Conservation (phyloP, 2,888 invertebrate species). For the Amphiduros pacificus region DNA sequence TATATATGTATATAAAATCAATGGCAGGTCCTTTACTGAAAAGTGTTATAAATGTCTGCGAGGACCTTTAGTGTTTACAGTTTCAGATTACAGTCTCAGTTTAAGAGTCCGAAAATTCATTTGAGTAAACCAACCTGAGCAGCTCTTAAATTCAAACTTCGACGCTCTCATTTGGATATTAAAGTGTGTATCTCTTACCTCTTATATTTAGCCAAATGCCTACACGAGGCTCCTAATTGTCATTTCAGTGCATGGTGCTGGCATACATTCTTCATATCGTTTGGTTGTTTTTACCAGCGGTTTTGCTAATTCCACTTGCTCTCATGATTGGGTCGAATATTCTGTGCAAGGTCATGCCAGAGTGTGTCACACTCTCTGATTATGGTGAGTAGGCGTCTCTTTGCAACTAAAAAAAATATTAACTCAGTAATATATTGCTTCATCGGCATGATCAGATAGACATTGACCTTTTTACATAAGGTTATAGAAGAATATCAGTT, state of each 20-base stretch:
- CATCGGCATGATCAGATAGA: too few species aligned
- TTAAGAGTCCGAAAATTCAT: too few species aligned
- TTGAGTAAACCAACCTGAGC: neutral
- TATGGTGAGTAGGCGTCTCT: conserved; percentile 12
- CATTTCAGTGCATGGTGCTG: neutral
- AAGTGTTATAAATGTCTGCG: too few species aligned
- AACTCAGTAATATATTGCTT: too few species aligned
- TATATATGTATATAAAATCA: too few species aligned
- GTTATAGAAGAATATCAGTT: too few species aligned
- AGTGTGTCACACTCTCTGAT: conserved; percentile 15
- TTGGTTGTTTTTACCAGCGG: conserved; percentile 16
- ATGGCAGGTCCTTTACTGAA: too few species aligned
- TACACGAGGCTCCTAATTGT: neutral
- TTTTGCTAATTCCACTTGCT: conserved; percentile 7
- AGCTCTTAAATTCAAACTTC: neutral
- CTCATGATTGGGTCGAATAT: neutral
- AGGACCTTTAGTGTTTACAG: too few species aligned
- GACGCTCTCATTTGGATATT: neutral
- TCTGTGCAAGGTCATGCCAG: conserved; percentile 9
- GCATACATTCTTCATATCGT: conserved; percentile 12
- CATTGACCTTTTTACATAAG: neutral
- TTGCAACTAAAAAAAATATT: too few species aligned
- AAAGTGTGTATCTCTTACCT: neutral
- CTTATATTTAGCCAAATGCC: neutral
- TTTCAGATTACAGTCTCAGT: too few species aligned